These are phyloP conservation scores for Chromis chromis DNA, from an alignment of 2,797 vertebrate genomes.

Conservation along the genomic window DNA sequence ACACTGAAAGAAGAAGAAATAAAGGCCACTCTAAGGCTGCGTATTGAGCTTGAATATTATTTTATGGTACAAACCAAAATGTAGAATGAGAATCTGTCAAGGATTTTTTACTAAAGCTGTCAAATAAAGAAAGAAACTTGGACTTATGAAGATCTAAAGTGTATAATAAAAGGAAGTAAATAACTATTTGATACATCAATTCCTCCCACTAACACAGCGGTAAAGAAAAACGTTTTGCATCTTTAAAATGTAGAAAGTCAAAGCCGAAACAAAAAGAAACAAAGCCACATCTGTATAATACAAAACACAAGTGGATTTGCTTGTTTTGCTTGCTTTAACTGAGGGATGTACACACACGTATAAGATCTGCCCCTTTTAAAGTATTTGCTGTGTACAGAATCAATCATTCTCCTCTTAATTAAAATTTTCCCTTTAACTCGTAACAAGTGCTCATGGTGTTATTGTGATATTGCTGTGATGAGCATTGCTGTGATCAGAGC, in stretches of 20 bases:
- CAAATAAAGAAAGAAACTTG: not conserved
- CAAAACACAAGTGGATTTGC: not conserved
- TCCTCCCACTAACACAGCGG: not conserved
- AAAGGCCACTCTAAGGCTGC: not conserved
- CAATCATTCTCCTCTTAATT: not conserved
- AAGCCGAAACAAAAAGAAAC: not conserved
- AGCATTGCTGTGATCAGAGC: too few species aligned
- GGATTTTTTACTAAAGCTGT: not conserved
- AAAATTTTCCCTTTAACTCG: not conserved
- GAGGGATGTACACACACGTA: not conserved
- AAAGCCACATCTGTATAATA: not conserved
- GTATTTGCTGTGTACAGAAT: not conserved
- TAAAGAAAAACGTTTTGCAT: not conserved
- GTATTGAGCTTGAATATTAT: not conserved
- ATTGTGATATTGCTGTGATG: too few species aligned
- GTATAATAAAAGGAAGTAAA: not conserved
- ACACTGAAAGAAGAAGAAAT: not conserved
- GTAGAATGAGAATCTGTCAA: not conserved
- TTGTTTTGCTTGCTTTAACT: not conserved
- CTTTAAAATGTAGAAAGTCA: not conserved
- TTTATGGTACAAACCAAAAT: not conserved
- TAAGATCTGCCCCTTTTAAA: too few species aligned
- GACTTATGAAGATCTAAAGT: not conserved
- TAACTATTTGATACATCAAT: not conserved
- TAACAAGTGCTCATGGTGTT: too few species aligned